A percentile compares a stretch with the other conserved stretches of the same genome.
These are phyloP conservation scores for Geotrupes spiniger DNA, from an alignment of 2,888 invertebrate genomes.

Conservation along the genomic window DNA sequence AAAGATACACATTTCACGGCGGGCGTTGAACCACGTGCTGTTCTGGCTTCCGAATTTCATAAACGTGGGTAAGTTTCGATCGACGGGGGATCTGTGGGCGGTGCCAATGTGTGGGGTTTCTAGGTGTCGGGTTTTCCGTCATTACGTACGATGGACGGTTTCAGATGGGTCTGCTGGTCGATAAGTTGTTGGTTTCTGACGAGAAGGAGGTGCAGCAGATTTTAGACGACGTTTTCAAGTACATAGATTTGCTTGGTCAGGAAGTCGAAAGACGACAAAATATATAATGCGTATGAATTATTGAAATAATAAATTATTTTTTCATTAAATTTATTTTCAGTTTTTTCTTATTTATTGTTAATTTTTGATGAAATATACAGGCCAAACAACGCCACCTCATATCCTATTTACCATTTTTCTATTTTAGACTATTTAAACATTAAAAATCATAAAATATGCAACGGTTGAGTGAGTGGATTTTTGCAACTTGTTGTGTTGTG, in stretches of 20 bases:
- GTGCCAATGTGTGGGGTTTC: not conserved
- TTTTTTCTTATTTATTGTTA: no score
- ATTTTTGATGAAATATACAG: no score
- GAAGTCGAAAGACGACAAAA: not conserved
- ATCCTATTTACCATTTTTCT: no score
- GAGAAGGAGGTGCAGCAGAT: slow-evolving; percentile 7
- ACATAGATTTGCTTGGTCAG: slow-evolving; percentile 6
- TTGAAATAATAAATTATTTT: no score
- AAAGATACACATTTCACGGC: slow-evolving; percentile 5
- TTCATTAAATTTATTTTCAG: no score
- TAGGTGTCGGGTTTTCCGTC: slow-evolving; percentile 13
- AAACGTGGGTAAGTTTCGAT: slow-evolving; percentile 8
- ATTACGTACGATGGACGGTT: slow-evolving; percentile 12
- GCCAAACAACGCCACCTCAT: no score
- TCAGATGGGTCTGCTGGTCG: slow-evolving; percentile 12
- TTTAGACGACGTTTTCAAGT: slow-evolving; percentile 9
- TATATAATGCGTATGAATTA: no score
- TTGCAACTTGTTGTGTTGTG: no score
- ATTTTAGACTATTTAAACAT: no score
- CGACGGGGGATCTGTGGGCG: not conserved
- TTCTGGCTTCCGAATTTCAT: slow-evolving; percentile 13
- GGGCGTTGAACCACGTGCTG: slow-evolving; percentile 8
- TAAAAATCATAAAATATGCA: no score
- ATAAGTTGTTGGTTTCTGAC: slow-evolving; percentile 5
- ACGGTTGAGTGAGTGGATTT: no score